Percentiles rank a stretch among this genome's conserved stretches.
phyloP scores from a whole-genome alignment of 2,888 invertebrate genomes.

The Sicus ferrugineus region DNA sequence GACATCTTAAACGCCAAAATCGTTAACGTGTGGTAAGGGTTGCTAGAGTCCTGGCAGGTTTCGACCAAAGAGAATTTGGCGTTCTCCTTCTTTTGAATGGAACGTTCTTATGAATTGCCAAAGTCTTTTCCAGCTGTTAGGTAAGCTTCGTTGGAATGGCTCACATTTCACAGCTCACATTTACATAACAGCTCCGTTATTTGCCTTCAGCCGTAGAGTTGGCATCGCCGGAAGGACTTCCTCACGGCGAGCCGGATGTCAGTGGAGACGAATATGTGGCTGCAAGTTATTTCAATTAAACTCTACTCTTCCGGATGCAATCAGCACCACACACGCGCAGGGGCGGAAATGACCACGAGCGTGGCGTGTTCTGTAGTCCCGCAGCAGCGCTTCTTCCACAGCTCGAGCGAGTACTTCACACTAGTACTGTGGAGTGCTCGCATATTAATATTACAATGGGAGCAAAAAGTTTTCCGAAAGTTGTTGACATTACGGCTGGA shows the following conservation, averaged over 20 bases:
- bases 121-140: too few relatives aligned
- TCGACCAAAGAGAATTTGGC: too few relatives aligned
- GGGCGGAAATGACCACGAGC: constrained; percentile 25
- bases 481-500: constrained; percentile 53
- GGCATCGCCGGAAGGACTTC: too few relatives aligned
- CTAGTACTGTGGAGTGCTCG: not conserved
- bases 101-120: too few relatives aligned
- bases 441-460: constrained; percentile 35
- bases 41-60: too few relatives aligned
- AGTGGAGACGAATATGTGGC: constrained; percentile 27
- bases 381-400: not conserved
- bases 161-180: too few relatives aligned
- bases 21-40: too few relatives aligned
- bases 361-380: constrained; percentile 20
- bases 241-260: constrained; percentile 2
- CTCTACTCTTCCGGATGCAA: constrained; percentile 33
- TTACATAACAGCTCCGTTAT: too few relatives aligned
- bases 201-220: too few relatives aligned
- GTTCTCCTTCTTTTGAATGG: too few relatives aligned
- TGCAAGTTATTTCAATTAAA: constrained; percentile 39
- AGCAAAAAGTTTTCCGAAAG: constrained; percentile 37
- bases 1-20: too few relatives aligned
- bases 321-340: constrained; percentile 27
- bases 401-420: not conserved
- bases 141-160: too few relatives aligned